These are phyloP conservation scores for Halictus rubicundus DNA, from an alignment of 1,140 invertebrate genomes.

Conservation along the genomic window DNA sequence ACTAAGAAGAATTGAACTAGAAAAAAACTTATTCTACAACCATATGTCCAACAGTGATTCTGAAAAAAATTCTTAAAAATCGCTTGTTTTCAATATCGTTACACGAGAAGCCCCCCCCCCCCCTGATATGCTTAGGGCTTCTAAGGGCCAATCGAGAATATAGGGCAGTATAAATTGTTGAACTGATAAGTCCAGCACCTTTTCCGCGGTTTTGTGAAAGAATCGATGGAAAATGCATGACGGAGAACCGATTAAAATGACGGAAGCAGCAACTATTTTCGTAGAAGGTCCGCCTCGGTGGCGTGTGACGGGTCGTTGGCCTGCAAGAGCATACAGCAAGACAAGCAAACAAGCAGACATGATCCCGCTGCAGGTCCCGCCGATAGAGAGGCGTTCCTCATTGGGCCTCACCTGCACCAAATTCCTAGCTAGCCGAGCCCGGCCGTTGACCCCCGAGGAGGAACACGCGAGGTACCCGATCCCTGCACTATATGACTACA, in stretches of 20 bases:
- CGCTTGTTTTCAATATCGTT: too few relatives aligned
- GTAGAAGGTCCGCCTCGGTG: slow-evolving; percentile 50
- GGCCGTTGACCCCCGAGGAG: slow-evolving; percentile 66
- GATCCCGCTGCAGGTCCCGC: slow-evolving; percentile 64
- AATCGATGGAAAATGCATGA: background rate
- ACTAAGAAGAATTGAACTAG: too few relatives aligned
- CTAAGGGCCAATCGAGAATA: too few relatives aligned
- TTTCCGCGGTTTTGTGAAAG: too few relatives aligned
- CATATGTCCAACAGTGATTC: too few relatives aligned
- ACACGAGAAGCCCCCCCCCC: too few relatives aligned
- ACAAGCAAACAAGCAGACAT: slow-evolving; percentile 66
- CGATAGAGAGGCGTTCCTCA: slow-evolving; percentile 64
- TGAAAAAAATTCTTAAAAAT: too few relatives aligned
- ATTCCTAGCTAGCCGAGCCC: slow-evolving; percentile 74
- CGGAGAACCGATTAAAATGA: slow-evolving; percentile 30
- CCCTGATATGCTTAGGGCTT: too few relatives aligned
- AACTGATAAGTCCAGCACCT: too few relatives aligned
- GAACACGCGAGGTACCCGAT: slow-evolving; percentile 45
- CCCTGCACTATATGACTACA: slow-evolving; percentile 32
- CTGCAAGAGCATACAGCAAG: slow-evolving; percentile 64
- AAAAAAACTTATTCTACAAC: too few relatives aligned
- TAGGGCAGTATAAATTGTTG: too few relatives aligned
- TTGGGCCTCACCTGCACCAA: slow-evolving; percentile 78
- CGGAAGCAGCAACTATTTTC: slow-evolving; percentile 54
- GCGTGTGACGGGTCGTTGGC: slow-evolving; percentile 69